A percentile compares a stretch with the other conserved stretches of the same genome.
Evolutionary conservation across 2,888 invertebrate species (phyloP).

Genomic region (Marasmarcha lunaedactyla): DNA sequence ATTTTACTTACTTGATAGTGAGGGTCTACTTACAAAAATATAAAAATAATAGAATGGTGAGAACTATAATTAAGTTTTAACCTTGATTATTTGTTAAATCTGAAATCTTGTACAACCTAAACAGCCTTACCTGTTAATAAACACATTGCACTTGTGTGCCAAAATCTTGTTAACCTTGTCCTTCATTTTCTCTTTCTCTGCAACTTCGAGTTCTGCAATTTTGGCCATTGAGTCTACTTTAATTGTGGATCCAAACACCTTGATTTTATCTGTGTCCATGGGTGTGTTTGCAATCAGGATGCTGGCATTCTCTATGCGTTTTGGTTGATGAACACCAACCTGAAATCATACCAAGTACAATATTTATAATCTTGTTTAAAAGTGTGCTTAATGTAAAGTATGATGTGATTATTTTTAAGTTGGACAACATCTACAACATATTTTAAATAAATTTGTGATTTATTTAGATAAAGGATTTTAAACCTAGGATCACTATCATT

Average conservation of each 20-base stretch:
- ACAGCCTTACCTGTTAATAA: slow-evolving; percentile 92
- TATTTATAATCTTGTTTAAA: too few species aligned
- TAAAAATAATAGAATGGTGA: too few species aligned
- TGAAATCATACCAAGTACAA: too few species aligned
- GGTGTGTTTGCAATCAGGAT: slow-evolving; percentile 99
- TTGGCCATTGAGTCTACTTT: slow-evolving; percentile 93
- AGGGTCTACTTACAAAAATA: too few species aligned
- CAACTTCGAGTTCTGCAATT: slow-evolving; percentile 96
- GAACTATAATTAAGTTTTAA: too few species aligned
- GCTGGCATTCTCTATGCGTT: slow-evolving; percentile 92
- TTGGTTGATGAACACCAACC: slow-evolving; percentile 97
- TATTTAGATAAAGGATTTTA: too few species aligned
- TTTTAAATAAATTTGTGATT: too few species aligned
- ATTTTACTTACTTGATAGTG: too few species aligned
- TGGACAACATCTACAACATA: too few species aligned
- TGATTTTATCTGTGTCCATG: slow-evolving; percentile 99
- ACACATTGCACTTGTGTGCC: slow-evolving; percentile 95
- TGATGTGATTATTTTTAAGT: not conserved
- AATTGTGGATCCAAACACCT: slow-evolving; percentile 96
- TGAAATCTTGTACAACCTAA: too few species aligned
- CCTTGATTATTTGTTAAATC: too few species aligned
- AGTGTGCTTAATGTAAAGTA: not conserved
- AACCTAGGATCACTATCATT: too few species aligned
- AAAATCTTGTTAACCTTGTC: slow-evolving; percentile 98
- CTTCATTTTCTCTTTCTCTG: slow-evolving; percentile 99